phyloP scores from a whole-genome alignment of 1,140 invertebrate species.

The Zophobas morio region DNA sequence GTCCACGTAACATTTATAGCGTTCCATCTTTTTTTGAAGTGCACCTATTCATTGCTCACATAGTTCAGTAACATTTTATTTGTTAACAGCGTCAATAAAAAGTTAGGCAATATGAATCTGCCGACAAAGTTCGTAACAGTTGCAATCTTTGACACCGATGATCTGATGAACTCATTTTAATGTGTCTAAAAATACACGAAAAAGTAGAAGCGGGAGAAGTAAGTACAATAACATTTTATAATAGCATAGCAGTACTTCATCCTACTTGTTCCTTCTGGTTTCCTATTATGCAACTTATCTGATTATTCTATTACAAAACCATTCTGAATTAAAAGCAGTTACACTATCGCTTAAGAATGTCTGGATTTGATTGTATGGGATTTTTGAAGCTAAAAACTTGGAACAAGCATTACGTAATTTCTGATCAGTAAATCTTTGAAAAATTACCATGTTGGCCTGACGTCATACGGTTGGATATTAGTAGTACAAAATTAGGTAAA shows the following conservation, averaged over 20 bases:
- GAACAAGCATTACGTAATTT: constrained; percentile 1
- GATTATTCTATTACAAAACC: constrained; percentile 5
- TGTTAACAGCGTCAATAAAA: too few relatives aligned
- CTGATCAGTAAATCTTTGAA: constrained; percentile 6
- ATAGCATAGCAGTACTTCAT: too few relatives aligned
- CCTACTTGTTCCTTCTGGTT: too few relatives aligned
- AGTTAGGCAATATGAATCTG: too few relatives aligned
- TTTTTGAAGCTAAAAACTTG: background rate
- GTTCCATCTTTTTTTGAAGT: background rate
- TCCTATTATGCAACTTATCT: background rate
- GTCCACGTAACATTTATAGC: constrained; percentile 1
- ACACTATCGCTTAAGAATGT: background rate
- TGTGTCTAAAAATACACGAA: too few relatives aligned
- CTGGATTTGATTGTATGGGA: background rate
- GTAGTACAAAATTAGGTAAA: background rate
- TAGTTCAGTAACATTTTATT: too few relatives aligned
- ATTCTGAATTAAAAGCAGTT: constrained; percentile 5
- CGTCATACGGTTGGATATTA: background rate
- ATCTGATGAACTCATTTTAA: too few relatives aligned
- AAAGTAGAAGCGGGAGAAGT: too few relatives aligned
- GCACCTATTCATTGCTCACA: too few relatives aligned
- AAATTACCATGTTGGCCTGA: constrained; percentile 1
- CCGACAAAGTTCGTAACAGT: too few relatives aligned
- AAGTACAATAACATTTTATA: too few relatives aligned
- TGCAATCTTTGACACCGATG: too few relatives aligned